Evolutionary conservation across 2,113 vertebrate species (phyloP).

Genomic region (Ammodytes marinus): DNA sequence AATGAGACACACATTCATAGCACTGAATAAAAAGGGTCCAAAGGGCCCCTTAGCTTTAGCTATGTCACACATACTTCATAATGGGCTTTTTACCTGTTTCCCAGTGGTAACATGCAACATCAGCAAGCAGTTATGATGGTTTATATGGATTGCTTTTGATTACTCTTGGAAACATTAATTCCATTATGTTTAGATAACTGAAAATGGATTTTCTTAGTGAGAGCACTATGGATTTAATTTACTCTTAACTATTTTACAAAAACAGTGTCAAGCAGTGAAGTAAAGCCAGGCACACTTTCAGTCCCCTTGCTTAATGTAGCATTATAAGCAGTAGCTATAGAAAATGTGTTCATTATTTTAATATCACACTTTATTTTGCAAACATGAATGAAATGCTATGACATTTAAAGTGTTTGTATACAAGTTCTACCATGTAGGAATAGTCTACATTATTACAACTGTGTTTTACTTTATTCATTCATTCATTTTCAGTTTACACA

Average conservation of each 20-base stretch:
- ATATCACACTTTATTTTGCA: too few species aligned
- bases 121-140: neutral
- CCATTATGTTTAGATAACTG: neutral
- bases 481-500: neutral
- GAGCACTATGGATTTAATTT: neutral
- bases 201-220: neutral
- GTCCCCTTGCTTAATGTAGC: too few species aligned
- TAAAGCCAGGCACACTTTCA: too few species aligned
- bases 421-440: neutral
- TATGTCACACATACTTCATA: neutral
- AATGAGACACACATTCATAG: slow-evolving; percentile 59
- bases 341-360: too few species aligned
- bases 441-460: neutral
- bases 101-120: neutral
- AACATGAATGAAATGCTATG: too few species aligned
- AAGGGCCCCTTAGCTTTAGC: slow-evolving; percentile 43
- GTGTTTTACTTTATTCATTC: neutral
- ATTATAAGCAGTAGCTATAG: too few species aligned
- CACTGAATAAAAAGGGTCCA: slow-evolving; percentile 31
- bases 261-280: too few species aligned
- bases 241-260: too few species aligned
- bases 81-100: neutral
- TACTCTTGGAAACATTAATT: neutral
- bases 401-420: neutral
- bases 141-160: neutral